Base-by-base conservation (phyloP, 1,140 invertebrate genomes). In the Drosophila guanche region DNA sequence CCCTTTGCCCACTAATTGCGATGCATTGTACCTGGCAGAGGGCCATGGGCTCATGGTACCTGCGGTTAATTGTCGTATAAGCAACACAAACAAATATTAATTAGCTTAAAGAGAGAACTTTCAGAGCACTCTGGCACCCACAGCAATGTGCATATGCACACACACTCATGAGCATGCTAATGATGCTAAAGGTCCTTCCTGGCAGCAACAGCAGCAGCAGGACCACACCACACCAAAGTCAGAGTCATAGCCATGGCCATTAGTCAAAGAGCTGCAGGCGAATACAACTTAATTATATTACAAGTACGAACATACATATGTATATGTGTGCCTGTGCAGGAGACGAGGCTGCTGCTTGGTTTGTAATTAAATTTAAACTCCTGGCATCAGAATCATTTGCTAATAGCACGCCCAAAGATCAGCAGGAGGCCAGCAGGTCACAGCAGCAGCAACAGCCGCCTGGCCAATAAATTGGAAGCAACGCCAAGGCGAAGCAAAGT, bases 231-330 rank as follows among this genome's bases (percentile, higher is more conserved):
- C 66, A 68, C 48, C 66, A 68, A 68, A 68, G 66, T 68, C 42
- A 20, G 33, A 37, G 33, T 37, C 33, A 37, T 37, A 27, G 14
- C 23, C 42, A 37, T 67, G 60, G 52, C 66, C 71, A 75, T 73
- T 73, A 73, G 69, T 53, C 69, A 73, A 61, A 63, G 69, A 40
- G 58, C 71, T 66, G 37, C 53, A 74, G 69, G 60, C 53, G 27
- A 65, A 56, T 73, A 59, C 60, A 74, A 52, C 51, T 74, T 74
- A 74, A 74, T 74, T 74, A 74, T 65, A 74, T 73, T 73, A 74
- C 57, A 33, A 43, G 25, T 51, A 42, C 10, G 22, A 25, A 43
- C 27, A 29, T 14, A 20, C 12, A 40, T 47, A 46, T 42, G 37
- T 23, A 10, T 46, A 8, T 8, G 40, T 7, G 29, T 41, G 52